Conservation (phyloP, 2,113 vertebrate species). For the Lepus timidus region DNA sequence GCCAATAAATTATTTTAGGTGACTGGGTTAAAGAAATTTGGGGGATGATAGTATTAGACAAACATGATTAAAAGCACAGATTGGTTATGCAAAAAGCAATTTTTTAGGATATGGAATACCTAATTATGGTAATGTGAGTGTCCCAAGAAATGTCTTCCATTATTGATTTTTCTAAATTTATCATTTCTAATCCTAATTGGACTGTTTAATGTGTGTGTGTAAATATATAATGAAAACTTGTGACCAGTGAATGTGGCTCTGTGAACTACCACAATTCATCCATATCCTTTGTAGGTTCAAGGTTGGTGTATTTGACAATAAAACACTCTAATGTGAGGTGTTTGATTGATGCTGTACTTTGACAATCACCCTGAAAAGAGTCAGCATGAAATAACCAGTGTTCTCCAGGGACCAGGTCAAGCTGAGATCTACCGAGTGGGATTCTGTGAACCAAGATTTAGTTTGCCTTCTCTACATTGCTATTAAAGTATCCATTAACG, state of each 20-base stretch:
- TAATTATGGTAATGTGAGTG: neutral
- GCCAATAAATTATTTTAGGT: neutral
- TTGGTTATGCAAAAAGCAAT: neutral
- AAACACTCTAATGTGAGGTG: neutral
- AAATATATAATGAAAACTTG: neutral
- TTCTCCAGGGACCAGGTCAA: neutral
- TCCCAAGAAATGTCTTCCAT: neutral
- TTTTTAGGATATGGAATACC: neutral
- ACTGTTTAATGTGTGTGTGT: neutral
- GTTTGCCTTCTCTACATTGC: neutral
- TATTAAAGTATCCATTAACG: neutral
- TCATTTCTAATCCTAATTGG: neutral
- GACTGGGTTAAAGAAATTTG: neutral
- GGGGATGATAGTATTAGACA: neutral
- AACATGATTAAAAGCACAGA: neutral
- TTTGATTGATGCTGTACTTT: accelerated
- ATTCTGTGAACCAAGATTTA: neutral
- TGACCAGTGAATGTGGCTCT: neutral
- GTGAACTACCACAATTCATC: neutral
- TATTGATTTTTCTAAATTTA: neutral
- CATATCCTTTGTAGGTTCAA: neutral
- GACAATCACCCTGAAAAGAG: neutral
- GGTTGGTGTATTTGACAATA: neutral
- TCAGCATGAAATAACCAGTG: accelerated
- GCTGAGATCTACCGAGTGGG: accelerated